Percentiles rank a stretch among this genome's conserved stretches.
phyloP scores from a whole-genome alignment of 1,140 invertebrate species.

The Drosophila hydei region DNA sequence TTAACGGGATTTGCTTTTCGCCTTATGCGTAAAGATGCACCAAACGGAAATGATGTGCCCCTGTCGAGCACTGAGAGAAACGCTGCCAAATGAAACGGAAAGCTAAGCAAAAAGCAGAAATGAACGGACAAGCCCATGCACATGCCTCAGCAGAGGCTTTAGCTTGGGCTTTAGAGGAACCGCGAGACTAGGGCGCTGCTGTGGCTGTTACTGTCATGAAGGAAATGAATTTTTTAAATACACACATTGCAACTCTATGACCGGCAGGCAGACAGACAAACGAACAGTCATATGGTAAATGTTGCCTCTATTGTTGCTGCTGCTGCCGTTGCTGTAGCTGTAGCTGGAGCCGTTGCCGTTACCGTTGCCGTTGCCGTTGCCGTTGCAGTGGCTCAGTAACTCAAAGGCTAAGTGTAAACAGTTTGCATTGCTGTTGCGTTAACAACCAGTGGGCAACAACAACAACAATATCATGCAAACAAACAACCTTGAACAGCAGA shows the following conservation, averaged over 20 bases:
- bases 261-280: slow-evolving; percentile 3
- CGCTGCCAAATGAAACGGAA: slow-evolving; percentile 68
- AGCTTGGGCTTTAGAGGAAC: neutral
- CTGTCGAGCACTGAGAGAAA: slow-evolving; percentile 17
- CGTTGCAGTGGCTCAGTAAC: slow-evolving; percentile 19
- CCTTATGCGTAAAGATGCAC: slow-evolving; percentile 46
- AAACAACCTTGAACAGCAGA: slow-evolving; percentile 47
- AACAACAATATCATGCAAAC: slow-evolving; percentile 31
- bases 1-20: slow-evolving; percentile 56
- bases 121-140: slow-evolving; percentile 55
- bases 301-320: slow-evolving; percentile 5
- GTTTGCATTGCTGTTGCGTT: slow-evolving; percentile 47
- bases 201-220: slow-evolving; percentile 58
- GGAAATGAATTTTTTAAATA: slow-evolving; percentile 76
- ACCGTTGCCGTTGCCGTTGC: neutral
- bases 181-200: slow-evolving; percentile 22
- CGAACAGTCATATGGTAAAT: slow-evolving; percentile 15
- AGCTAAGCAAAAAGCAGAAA: slow-evolving; percentile 37
- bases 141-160: neutral
- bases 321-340: neutral
- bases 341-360: neutral
- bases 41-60: slow-evolving; percentile 68
- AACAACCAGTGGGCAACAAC: slow-evolving; percentile 44
- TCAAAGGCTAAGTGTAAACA: slow-evolving; percentile 59
- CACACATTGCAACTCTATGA: slow-evolving; percentile 14